These are phyloP conservation scores for Entomyzon cyanotis DNA, from an alignment of 2,113 vertebrate species.

Conservation along the genomic window DNA sequence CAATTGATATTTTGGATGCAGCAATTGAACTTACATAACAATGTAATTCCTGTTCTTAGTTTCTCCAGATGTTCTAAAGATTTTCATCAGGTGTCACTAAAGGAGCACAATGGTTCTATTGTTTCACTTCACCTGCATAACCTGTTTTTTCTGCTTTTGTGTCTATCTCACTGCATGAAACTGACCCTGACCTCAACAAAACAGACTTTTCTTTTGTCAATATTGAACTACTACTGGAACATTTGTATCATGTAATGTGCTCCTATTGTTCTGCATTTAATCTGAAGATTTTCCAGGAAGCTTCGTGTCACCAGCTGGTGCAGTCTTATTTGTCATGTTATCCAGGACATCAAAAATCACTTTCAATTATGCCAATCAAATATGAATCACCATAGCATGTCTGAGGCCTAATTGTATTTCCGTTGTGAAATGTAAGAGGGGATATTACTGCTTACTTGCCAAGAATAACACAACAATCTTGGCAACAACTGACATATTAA, in stretches of 20 bases:
- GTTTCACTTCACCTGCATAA: not conserved
- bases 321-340: not conserved
- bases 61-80: not conserved
- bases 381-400: not conserved
- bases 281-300: not conserved
- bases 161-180: not conserved
- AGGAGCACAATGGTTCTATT: not conserved
- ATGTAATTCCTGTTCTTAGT: not conserved
- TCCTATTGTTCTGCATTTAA: not conserved
- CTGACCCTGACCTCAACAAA: not conserved
- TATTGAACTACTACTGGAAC: constrained; percentile 9
- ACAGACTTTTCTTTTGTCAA: not conserved
- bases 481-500: not conserved
- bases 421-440: not conserved
- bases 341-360: not conserved
- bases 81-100: not conserved
- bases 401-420: not conserved
- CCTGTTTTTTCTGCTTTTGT: not conserved
- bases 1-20: not conserved
- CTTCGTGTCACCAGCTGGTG: not conserved
- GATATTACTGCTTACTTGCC: not conserved
- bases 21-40: not conserved
- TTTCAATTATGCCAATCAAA: not conserved
- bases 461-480: not conserved
- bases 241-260: not conserved